These are phyloP conservation scores for Danio kyathit DNA, from an alignment of 2,797 vertebrate genomes.

Conservation along the genomic window DNA sequence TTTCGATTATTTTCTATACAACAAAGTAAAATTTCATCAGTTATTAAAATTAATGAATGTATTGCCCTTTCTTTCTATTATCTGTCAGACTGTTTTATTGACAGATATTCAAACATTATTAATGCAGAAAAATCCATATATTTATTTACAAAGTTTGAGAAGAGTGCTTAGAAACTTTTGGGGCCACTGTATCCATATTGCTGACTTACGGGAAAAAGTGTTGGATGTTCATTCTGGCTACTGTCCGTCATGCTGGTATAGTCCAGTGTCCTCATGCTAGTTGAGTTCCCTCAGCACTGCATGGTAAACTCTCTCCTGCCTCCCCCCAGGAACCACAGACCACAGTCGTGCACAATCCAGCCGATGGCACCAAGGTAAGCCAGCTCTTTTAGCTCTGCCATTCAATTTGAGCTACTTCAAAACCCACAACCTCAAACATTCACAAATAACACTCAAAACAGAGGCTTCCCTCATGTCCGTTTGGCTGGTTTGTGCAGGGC, in stretches of 20 bases:
- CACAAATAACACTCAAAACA: conserved; percentile 8
- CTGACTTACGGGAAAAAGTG: conserved; percentile 1
- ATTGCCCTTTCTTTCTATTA: too few species aligned
- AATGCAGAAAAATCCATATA: neutral
- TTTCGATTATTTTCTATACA: too few species aligned
- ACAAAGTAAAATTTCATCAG: too few species aligned
- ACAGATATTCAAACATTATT: neutral
- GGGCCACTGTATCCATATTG: neutral
- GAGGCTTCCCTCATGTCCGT: conserved; percentile 62
- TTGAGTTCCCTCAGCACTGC: conserved; percentile 70
- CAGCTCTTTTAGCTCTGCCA: conserved; percentile 51
- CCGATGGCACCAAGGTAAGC: conserved; percentile 98
- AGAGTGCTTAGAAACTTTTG: neutral
- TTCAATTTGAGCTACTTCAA: conserved; percentile 52
- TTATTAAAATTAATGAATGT: too few species aligned
- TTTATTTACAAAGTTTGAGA: too few species aligned
- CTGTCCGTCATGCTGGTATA: conserved; percentile 27
- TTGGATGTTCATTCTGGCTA: conserved; percentile 47
- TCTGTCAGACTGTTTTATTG: too few species aligned
- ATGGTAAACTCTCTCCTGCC: conserved; percentile 86
- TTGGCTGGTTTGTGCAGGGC: conserved; percentile 78
- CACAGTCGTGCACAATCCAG: conserved; percentile 98
- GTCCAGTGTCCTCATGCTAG: conserved; percentile 46
- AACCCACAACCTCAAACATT: conserved; percentile 50
- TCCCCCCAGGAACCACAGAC: conserved; percentile 96